Base-by-base conservation (phyloP, 35 echinoderm and acorn worm species). In the Ophiothrix spiculata region DNA sequence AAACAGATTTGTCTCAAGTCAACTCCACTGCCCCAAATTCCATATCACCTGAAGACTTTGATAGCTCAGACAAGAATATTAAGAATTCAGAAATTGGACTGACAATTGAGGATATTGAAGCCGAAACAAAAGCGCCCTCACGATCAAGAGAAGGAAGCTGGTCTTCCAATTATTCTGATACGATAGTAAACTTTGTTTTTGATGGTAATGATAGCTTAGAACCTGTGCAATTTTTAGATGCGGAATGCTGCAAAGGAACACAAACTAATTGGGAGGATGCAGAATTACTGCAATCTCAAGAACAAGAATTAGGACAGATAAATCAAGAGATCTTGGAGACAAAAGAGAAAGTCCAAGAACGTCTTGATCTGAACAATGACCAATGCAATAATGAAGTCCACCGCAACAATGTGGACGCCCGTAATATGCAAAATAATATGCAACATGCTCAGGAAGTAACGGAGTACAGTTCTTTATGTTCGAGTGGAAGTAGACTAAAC, bases 161-260 rank as follows among this genome's bases (percentile, higher is more conserved):
- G 60, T 84, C 82, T 23, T 87, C 84, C 2, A 77, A 92, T 31
- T 80, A 56, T 64, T 90, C 88, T 12, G 89, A 91, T 32, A 87
- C 78, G 8, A 80, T 86, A 60, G 87, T 92, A 23, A 56, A 87
- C 60, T 87, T 87, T 79, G 38, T 87, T 19, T 41, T 45, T 32
- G 78, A 81, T 39, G 56, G 60, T 15, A 60, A 82, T 75, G 84
- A 82, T 31, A 54, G 38, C 29, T 35, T 75, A 0, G 31, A 32
- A 33, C 31, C 81, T 64, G 49, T 69, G 60, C 60, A 84, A 63
- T 33, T 37, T 38, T 37, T 84, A 34, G 81, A 84, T 56, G 76
- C 80, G 37, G 81, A 40, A n/a, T 84, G 74, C 73, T 35, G 82
- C 60, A 90, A 90, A 81, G 87, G 80, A 4, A 90, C 88, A 0